Evolutionary conservation across 2,888 invertebrate genomes (phyloP).

Genomic region (Choreutis nemorana): DNA sequence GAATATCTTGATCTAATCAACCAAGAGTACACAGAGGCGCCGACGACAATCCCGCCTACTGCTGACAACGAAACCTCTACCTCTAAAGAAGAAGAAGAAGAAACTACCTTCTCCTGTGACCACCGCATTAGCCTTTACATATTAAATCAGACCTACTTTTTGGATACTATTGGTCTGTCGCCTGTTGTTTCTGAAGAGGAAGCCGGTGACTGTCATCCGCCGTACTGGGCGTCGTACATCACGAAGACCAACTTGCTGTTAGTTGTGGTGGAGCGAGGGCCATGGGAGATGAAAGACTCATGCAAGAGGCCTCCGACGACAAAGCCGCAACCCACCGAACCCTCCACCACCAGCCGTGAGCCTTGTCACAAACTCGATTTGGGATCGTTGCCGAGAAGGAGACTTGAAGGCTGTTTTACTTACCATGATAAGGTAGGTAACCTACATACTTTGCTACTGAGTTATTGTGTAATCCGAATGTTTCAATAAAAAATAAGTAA

Average conservation of each 20-base stretch:
- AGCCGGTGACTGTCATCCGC: slow-evolving; percentile 33
- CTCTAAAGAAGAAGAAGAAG: slow-evolving; percentile 44
- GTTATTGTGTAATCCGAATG: too few species aligned
- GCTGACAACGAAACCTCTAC: slow-evolving; percentile 25
- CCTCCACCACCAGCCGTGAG: slow-evolving; percentile 53
- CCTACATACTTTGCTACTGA: too few species aligned
- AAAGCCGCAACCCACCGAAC: slow-evolving; percentile 36
- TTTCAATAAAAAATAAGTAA: too few species aligned
- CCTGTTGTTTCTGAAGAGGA: slow-evolving; percentile 33
- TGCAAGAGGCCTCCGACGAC: slow-evolving; percentile 72
- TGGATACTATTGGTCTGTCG: slow-evolving; percentile 31
- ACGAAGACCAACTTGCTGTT: slow-evolving; percentile 81
- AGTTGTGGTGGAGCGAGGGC: slow-evolving; percentile 70
- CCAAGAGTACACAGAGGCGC: slow-evolving; percentile 24
- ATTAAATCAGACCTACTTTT: slow-evolving; percentile 66
- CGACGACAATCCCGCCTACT: slow-evolving; percentile 20
- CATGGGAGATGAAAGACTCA: slow-evolving; percentile 17
- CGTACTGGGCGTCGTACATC: slow-evolving; percentile 76
- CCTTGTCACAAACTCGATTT: slow-evolving; percentile 81
- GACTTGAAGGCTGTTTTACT: slow-evolving; percentile 79
- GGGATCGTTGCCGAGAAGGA: slow-evolving; percentile 71
- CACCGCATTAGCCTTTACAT: slow-evolving; percentile 75
- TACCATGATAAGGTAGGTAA: slow-evolving; percentile 76
- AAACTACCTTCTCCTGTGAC: slow-evolving; percentile 72
- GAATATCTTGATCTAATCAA: slow-evolving; percentile 28